phyloP scores from a whole-genome alignment of 2,888 invertebrate species.

The Scaptomyza parva region DNA sequence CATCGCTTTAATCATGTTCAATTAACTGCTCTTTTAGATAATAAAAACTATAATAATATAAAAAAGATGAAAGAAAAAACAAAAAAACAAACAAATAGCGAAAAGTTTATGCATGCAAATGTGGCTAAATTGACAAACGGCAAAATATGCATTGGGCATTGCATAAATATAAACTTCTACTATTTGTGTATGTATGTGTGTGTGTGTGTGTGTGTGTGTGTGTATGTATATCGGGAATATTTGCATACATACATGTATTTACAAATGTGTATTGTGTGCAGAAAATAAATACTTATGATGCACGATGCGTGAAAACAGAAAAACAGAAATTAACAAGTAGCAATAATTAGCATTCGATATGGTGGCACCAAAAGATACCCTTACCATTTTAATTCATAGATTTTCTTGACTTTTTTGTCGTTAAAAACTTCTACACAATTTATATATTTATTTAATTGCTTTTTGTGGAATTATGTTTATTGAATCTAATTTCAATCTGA shows the following conservation, averaged over 20 bases:
- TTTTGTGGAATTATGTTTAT: too few species aligned
- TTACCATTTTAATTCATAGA: too few species aligned
- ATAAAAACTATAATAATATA: constrained; percentile 13
- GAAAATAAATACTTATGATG: constrained; percentile 10
- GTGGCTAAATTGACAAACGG: constrained; percentile 43
- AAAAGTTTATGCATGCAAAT: constrained; percentile 35
- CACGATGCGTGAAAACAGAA: constrained; percentile 18
- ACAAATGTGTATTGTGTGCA: background rate
- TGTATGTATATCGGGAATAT: background rate
- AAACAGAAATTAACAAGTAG: constrained; percentile 18
- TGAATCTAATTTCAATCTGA: too few species aligned
- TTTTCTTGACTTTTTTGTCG: too few species aligned
- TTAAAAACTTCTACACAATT: too few species aligned
- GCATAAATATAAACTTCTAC: constrained; percentile 72
- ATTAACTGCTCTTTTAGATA: constrained; percentile 66
- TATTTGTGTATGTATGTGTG: constrained; percentile 19
- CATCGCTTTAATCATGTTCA: constrained; percentile 59
- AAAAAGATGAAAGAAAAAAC: constrained; percentile 7
- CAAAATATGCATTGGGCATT: constrained; percentile 44
- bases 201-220: constrained; percentile 2
- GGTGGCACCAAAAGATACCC: background rate
- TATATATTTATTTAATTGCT: too few species aligned
- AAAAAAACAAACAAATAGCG: constrained; percentile 16
- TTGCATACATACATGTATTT: background rate
- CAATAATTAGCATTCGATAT: constrained; percentile 5